Evolutionary conservation across 1,140 invertebrate species (phyloP), one percentile per base, ranked within the genome.

Genomic region (Drosophila virilis): DNA sequence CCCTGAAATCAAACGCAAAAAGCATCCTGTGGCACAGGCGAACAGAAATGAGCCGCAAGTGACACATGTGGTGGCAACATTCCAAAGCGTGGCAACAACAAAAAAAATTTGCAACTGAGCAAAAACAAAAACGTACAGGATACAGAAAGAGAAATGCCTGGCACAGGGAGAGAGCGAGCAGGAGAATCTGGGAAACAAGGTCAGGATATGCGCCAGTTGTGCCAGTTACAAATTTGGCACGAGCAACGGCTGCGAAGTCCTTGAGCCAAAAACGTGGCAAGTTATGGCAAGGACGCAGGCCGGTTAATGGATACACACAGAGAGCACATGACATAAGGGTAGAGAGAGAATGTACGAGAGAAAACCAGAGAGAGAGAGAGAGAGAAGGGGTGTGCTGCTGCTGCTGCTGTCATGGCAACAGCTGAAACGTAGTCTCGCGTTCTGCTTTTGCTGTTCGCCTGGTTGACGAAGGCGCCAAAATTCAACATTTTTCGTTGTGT

Each of bases 1-100:
- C 89, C 84, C 89, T 91, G 89, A 91, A 91, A 91, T 91, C 89
- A 91, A 91, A 91, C 90, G 80, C 84, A 91, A 91, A 91, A 91
- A 91, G 89, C 90, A 91, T 91, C 84, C 78, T 85, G 45, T 42
- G 48, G 40, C 74, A 50, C 74, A 78, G 89, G 89, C 72, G 50
- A 79, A 42, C 89, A 91, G 89, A 43, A 75, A 48, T 10, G 45
- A 45, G 54, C 48, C 46, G 70, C 59, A 71, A 71, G 80, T 58
- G 35, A 10, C 37, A 62, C 50, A 72, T 88, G 74, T 79, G 84
- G 55, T 54, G 38, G 38, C 42, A 9, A 40, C 74, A 89, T 78
- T 77, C 77, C 77, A 50, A 48, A 69, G 62, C 40, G 58, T 40
- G 45, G 32, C 37, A 66, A 54, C 67, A 40, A 57, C n/a, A 59